Conservation (phyloP, 2,797 vertebrate species). For the Coreius guichenoti region DNA sequence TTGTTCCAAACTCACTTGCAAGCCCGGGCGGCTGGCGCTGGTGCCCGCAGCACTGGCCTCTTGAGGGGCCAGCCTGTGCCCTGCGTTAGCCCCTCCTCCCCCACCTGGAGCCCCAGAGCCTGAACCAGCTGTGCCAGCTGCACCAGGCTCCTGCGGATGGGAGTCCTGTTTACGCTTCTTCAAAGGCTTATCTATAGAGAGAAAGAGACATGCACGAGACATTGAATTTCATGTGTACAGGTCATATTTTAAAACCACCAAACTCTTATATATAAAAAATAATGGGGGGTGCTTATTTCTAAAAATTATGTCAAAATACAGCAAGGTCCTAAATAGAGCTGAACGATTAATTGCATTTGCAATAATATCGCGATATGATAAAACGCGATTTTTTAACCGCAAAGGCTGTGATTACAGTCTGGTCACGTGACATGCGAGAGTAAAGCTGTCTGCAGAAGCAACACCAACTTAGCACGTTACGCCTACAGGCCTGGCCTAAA, state of each 20-base stretch:
- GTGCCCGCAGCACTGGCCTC: conserved; percentile 91
- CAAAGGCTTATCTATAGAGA: conserved; percentile 90
- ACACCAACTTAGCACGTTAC: too few species aligned
- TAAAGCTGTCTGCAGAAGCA: too few species aligned
- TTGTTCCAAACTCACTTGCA: conserved; percentile 42
- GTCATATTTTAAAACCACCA: background rate
- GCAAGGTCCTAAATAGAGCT: too few species aligned
- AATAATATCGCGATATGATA: too few species aligned
- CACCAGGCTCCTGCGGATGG: conserved; percentile 91
- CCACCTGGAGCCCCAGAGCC: conserved; percentile 79
- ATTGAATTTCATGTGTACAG: background rate
- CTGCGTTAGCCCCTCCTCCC: conserved; percentile 88
- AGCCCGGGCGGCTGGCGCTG: conserved; percentile 88
- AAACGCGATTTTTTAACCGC: too few species aligned
- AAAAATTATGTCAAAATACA: background rate
- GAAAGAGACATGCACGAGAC: background rate
- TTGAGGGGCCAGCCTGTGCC: conserved; percentile 91
- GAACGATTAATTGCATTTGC: too few species aligned
- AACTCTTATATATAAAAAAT: too few species aligned
- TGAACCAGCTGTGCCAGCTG: conserved; percentile 77
- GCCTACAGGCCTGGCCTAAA: too few species aligned
- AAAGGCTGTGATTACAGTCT: too few species aligned
- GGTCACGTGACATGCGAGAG: too few species aligned
- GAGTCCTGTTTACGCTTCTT: conserved; percentile 98
- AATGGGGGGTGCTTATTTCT: too few species aligned